Conservation (phyloP, 2,888 invertebrate species). For the Hesperia comma region DNA sequence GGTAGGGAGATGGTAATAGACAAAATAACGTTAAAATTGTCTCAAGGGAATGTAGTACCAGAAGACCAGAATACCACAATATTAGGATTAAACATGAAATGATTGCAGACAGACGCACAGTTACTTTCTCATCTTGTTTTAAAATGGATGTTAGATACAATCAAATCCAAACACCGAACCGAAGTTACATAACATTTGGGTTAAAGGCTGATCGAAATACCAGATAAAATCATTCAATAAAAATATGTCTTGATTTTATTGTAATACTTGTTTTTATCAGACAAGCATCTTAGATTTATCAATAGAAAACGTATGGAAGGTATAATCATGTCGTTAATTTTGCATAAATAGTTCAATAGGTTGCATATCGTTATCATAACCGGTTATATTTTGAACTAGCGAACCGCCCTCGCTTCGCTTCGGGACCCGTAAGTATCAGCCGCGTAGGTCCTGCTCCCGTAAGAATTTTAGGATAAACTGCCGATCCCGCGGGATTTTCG, state of each 20-base stretch:
- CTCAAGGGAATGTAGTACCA: too few species aligned
- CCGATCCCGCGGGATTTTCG: too few species aligned
- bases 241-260: neutral
- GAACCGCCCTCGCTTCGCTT: too few species aligned
- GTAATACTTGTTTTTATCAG: neutral
- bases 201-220: neutral
- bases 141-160: neutral
- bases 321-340: neutral
- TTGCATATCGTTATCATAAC: neutral
- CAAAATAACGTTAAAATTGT: too few species aligned
- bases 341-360: conserved; percentile 1
- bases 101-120: too few species aligned
- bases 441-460: too few species aligned
- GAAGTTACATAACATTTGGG: neutral
- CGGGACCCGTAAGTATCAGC: too few species aligned
- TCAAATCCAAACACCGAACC: neutral
- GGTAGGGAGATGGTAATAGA: too few species aligned
- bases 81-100: too few species aligned
- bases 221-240: neutral
- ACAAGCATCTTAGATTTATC: neutral
- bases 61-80: too few species aligned
- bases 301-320: neutral
- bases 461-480: too few species aligned
- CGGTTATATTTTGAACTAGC: neutral
- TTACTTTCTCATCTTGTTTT: too few species aligned